Percentiles rank a stretch among this genome's conserved stretches.
phyloP scores from a whole-genome alignment of 2,888 invertebrate species.

The Aleiodes testaceus region DNA sequence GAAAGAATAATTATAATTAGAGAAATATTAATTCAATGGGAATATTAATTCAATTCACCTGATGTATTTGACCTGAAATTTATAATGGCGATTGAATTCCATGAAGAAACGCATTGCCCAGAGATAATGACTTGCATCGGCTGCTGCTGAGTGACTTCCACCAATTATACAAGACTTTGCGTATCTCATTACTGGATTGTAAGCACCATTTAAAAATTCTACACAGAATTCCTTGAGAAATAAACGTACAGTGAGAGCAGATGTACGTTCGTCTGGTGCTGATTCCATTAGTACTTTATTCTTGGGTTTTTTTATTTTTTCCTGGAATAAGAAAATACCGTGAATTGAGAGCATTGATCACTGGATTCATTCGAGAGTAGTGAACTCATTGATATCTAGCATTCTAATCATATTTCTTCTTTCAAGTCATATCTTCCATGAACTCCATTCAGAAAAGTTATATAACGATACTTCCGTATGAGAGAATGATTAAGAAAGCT shows the following conservation, averaged over 20 bases:
- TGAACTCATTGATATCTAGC: no score
- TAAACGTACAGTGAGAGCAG: constrained; percentile 90
- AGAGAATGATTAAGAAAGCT: no score
- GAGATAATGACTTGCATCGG: constrained; percentile 95
- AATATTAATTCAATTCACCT: constrained; percentile 77
- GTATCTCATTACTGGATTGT: constrained; percentile 93
- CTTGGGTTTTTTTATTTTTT: constrained; percentile 82
- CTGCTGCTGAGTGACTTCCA: constrained; percentile 77
- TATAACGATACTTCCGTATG: no score
- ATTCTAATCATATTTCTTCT: no score
- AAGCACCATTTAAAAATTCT: constrained; percentile 92
- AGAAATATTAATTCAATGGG: neutral
- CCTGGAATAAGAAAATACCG: constrained; percentile 59
- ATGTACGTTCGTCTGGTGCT: constrained; percentile 80
- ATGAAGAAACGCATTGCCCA: constrained; percentile 97
- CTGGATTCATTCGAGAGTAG: neutral
- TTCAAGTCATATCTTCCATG: no score
- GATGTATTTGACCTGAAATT: constrained; percentile 90
- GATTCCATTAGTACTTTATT: constrained; percentile 82
- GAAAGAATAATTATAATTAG: constrained; percentile 2
- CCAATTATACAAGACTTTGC: constrained; percentile 85
- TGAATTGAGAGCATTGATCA: neutral
- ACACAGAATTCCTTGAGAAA: constrained; percentile 95
- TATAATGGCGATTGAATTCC: constrained; percentile 94
- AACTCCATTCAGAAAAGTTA: no score